Evolutionary conservation across 2,113 vertebrate species (phyloP), one percentile per base, ranked within the genome.

Genomic region (Cacatua alba): DNA sequence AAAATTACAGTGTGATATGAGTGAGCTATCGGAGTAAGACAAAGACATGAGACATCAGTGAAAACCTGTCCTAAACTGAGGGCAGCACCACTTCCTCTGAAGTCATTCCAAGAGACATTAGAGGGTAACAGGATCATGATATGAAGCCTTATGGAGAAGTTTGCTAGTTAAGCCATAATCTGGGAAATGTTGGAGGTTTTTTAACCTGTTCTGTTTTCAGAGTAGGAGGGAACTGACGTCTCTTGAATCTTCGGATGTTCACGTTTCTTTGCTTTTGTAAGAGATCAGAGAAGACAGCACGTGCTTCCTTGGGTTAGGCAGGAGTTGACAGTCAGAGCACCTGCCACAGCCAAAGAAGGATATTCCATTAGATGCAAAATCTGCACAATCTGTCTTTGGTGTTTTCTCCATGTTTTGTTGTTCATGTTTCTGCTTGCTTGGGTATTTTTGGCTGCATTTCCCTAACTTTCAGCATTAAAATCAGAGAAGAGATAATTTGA

Each of bases 141-240:
- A 11, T 0, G 1, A 78, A 53, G 15, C 7, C 18, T 46, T 26
- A 60, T 37, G 52, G 17, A 17, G 24, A 11, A 82, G 13, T 65
- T 46, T 39, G 3, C 11, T 55, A 13, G 6, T 10, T 43, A 68
- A 74, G 3, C 43, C 14, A 31, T 14, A 26, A 17, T 2, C 13
- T 26, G 7, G 41, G 35, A 52, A 33, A 9, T 59, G 7, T 13
- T 59, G 10, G 18, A 39, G 7, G 17, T 10, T 35, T 48, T 75
- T n/a, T 55, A 53, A 7, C 16, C 25, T 52, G 44, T 52, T 71
- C 6, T 44, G 5, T 70, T 71, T 78, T 33, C 39, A 24, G 25
- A 48, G 9, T 31, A 2, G 6, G 5, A 13, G 3, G 26, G 39
- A 88, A 17, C 21, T n/a, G 44, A 35, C 0, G 11, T 23, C 6